Percentiles rank a stretch among this genome's conserved stretches.
phyloP scores from a whole-genome alignment of 2,797 vertebrate genomes.

The Ciconia nigra region DNA sequence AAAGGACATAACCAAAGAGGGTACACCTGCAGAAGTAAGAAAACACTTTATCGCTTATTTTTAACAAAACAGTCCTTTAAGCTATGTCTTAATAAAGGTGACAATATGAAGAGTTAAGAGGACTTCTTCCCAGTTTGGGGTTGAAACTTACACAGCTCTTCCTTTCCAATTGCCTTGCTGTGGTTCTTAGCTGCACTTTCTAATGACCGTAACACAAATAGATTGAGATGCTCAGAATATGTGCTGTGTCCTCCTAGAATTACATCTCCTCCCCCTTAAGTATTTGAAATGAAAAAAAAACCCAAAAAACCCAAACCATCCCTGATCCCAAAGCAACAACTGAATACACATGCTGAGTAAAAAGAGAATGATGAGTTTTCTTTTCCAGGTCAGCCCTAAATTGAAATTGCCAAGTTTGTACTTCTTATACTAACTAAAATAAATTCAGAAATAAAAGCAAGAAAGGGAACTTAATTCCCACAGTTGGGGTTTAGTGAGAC shows the following conservation, averaged over 20 bases:
- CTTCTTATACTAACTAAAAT: not conserved
- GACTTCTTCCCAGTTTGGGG: not conserved
- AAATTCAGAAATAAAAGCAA: not conserved
- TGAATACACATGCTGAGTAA: not conserved
- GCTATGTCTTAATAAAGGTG: not conserved
- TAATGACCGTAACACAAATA: not conserved
- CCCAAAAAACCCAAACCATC: too few species aligned
- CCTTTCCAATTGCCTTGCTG: not conserved
- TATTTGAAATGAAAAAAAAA: not conserved
- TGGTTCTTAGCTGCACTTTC: not conserved
- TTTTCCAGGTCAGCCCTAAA: not conserved
- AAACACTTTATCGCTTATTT: not conserved
- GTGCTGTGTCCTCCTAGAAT: not conserved
- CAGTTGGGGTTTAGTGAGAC: not conserved
- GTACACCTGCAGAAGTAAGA: slow-evolving; percentile 83
- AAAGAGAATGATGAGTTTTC: not conserved
- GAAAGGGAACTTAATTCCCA: not conserved
- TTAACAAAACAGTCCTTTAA: not conserved
- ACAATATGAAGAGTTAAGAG: not conserved
- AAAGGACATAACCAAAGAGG: slow-evolving; percentile 97
- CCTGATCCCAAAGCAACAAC: not conserved
- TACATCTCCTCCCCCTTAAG: not conserved
- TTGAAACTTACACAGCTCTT: not conserved
- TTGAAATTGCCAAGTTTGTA: not conserved
- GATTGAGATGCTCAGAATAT: not conserved